A percentile compares a stretch with the other conserved stretches of the same genome.
phyloP scores from a whole-genome alignment of 2,113 vertebrate genomes.

The Oenanthe oenanthe region DNA sequence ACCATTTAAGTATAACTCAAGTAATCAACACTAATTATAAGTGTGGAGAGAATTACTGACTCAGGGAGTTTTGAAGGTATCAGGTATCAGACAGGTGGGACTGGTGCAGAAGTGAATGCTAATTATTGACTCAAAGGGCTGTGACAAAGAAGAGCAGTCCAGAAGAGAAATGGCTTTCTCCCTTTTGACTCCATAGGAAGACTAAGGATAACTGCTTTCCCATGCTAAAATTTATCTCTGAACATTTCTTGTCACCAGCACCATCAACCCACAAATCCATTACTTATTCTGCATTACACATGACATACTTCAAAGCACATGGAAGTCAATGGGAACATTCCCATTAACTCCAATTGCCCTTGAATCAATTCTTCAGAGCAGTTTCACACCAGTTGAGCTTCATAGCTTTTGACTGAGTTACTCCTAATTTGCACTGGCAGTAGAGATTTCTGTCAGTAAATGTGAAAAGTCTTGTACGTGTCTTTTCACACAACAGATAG shows the following conservation, averaged over 20 bases:
- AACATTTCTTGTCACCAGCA: not conserved
- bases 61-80: not conserved
- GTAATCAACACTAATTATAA: not conserved
- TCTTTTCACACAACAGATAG: not conserved
- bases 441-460: not conserved
- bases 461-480: not conserved
- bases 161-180: not conserved
- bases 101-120: not conserved
- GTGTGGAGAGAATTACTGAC: not conserved
- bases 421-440: not conserved
- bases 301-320: slow-evolving; percentile 5
- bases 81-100: not conserved
- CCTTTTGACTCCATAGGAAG: not conserved
- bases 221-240: not conserved
- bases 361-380: not conserved
- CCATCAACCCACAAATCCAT: not conserved
- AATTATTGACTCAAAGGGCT: not conserved
- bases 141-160: not conserved
- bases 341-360: slow-evolving; percentile 27
- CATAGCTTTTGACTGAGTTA: not conserved
- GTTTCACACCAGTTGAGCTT: not conserved
- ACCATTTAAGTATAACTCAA: not conserved
- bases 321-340: slow-evolving; percentile 8
- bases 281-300: not conserved
- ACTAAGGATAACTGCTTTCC: not conserved